phyloP scores from a whole-genome alignment of 2,797 vertebrate species.

The Gorsachius magnificus region DNA sequence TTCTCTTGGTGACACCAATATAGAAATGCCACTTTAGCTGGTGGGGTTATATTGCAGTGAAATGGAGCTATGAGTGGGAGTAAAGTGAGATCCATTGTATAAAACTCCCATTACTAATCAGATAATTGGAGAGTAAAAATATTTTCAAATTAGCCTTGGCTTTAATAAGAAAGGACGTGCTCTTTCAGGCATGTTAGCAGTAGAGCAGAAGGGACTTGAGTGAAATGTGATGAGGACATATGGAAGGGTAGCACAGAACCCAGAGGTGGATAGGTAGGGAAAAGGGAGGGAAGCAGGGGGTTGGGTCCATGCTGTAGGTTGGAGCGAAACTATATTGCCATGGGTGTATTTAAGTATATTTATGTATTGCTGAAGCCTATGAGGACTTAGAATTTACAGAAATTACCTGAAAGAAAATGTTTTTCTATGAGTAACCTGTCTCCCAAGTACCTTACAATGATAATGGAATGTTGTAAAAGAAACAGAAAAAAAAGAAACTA shows the following conservation, averaged over 20 bases:
- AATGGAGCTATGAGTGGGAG: background rate
- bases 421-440: background rate
- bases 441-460: background rate
- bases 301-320: background rate
- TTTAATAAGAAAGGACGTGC: background rate
- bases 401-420: background rate
- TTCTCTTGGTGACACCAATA: background rate
- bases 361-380: background rate
- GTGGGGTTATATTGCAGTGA: background rate
- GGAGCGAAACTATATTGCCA: background rate
- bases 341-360: background rate
- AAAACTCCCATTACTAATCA: conserved; percentile 4
- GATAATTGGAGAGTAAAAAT: conserved; percentile 14
- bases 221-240: background rate
- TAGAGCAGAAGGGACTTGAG: background rate
- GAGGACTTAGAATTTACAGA: background rate
- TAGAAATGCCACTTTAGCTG: background rate
- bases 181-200: background rate
- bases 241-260: background rate
- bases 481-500: background rate
- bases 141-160: conserved; percentile 14
- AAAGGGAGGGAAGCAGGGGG: background rate
- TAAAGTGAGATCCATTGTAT: background rate
- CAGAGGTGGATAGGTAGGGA: background rate
- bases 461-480: background rate